A percentile compares a stretch with the other conserved stretches of the same genome.
These are phyloP conservation scores for Phylloscopus collybita DNA, from an alignment of 2,797 vertebrate genomes.

Conservation along the genomic window DNA sequence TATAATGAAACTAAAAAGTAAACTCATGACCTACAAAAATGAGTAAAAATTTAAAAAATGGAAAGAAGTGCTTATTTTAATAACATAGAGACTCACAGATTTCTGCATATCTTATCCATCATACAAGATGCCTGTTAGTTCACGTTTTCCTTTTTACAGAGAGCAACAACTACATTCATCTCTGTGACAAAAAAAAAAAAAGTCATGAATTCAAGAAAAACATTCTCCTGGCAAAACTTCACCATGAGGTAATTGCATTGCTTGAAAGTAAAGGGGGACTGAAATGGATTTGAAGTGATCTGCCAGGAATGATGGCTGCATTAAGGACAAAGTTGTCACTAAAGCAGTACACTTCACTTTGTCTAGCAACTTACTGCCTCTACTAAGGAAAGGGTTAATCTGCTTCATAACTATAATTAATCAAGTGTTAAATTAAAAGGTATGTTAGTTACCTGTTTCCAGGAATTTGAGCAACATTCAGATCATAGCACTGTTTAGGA, in stretches of 20 bases:
- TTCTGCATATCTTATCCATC: constrained; percentile 15
- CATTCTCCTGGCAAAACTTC: constrained; percentile 2
- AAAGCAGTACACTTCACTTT: neutral
- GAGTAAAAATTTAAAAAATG: neutral
- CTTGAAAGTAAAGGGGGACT: neutral
- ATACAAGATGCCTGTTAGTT: neutral
- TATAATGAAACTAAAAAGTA: constrained; percentile 38
- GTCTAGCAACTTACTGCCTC: neutral
- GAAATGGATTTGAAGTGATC: constrained; percentile 18
- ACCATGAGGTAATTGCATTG: constrained; percentile 39
- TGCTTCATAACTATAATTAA: neutral
- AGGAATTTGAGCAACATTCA: neutral
- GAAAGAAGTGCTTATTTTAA: constrained; percentile 43
- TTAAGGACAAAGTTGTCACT: neutral
- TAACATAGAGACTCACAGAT: neutral
- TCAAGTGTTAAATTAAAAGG: neutral
- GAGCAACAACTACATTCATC: constrained; percentile 37
- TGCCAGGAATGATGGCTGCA: neutral
- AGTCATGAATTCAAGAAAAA: neutral
- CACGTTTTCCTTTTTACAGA: constrained; percentile 32
- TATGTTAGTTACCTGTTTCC: neutral
- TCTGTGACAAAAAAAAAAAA: neutral
- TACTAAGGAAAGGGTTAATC: neutral
- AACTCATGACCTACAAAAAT: constrained; percentile 39
- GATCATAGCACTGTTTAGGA: neutral